Base-by-base conservation (phyloP, 2,888 invertebrate genomes). In the Melanargia galathea region DNA sequence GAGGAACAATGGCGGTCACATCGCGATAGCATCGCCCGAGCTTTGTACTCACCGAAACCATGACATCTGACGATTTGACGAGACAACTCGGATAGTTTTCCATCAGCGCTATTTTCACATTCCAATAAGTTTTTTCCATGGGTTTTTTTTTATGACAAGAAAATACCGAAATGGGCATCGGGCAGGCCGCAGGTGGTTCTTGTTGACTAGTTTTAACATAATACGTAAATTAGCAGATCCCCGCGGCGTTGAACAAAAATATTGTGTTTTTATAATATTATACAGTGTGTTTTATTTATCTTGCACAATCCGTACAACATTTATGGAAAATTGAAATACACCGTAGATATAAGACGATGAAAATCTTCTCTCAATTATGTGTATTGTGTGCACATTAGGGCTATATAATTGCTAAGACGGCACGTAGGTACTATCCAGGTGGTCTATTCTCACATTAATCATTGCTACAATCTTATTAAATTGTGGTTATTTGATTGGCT, bases 1-100 rank as follows among this genome's bases (percentile, higher is more conserved):
- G 74, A 76, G 75, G 46, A 48, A 84, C 86, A 83, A 87, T 84
- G 75, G 77, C 63, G 55, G 63, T 57, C 64, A 74, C 70, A 66
- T 64, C 58, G 48, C 43, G 71, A 73, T 71, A 72, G 35, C 54
- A 33, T 60, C 65, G 45, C 20, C 24, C 2, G 6, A 11, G 54
- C 66, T 71, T 68, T 73, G 68, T 71, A 74, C 72, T 68, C 68
- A 68, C 70, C 70, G 68, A 67, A 24, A 57, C 30, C 45, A 18
- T 57, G 57, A 46, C 43, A 45, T 46, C 20, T 35, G 56, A 6
- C 56, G 22, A 26, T 10, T 18, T 22, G 46, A 48, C 18, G 26
- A 13, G n/a, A n/a, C n/a, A n/a, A 13, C 5, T 52, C 20, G 13
- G 33, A 22, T 35, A 13, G 18, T 26, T 56, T 56, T 45, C 26